Evolutionary conservation across 2,113 vertebrate species (phyloP), one percentile per base, ranked within the genome.

Genomic region (Phrynocephalus versicolor): DNA sequence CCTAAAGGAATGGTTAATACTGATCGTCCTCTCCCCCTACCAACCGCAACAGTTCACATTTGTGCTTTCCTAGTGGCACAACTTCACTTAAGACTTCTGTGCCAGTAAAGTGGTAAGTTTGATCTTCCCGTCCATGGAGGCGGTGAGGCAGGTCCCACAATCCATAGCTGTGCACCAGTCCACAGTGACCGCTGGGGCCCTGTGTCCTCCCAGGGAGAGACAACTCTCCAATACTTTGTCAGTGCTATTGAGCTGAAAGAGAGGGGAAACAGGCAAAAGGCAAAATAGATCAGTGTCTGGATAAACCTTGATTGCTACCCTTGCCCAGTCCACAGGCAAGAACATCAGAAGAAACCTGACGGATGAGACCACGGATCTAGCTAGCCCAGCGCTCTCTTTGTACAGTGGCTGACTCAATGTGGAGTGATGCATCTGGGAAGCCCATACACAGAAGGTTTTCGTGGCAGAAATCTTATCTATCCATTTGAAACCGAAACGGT

Each of bases 121-220:
- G 92, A 99, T 97, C 96, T 98, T 99, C 77, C 99, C 99, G 0
- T 99, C 99, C 99, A 99, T 99, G 23, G 98, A 99, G 55, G 98
- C 98, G 0, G 98, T 99, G 81, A 99, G 97, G 89, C 98, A 99
- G 70, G 98, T 99, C 41, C 98, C 98, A 0, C 98, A 99, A 94
- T 99, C 98, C 96, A 99, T 95, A 0, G 98, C 99, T 0, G 98
- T 98, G 94, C 97, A 98, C 99, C 99, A 99, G 21, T 99, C 99
- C 39, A 99, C 98, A 0, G 98, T 99, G 90, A 99, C 98, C 90
- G 99, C 99, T 0, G 99, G 98, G 1, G 98, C 98, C 89, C 97
- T 96, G 93, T 99, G 99, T 15, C 98, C 98, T 0, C 98, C 98
- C 55, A 99, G 94, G 13, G 97, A 96, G 93, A 99, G 92, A 84